Evolutionary conservation across 35 echinoderm and acorn worm species (phyloP), one percentile per base, ranked within the genome.

Genomic region (Apostichopus californicus): DNA sequence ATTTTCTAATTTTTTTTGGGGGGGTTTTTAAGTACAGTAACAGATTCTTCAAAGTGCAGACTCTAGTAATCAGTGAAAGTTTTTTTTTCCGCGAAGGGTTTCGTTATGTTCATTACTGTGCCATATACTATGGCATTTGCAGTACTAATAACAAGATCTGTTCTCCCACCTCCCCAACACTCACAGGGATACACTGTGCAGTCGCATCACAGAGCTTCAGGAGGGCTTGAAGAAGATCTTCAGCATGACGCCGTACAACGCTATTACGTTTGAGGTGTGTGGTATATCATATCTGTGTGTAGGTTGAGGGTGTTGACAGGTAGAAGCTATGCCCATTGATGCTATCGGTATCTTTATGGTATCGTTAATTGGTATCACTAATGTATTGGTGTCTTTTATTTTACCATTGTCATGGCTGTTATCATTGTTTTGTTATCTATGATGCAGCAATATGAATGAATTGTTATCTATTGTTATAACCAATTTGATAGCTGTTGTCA

Each of bases 171-270:
- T 68, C 6, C 18, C 64, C 9, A 13, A 14, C 18, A 1, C 80
- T 55, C 8, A 53, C 34, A 98, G 97, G 95, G 97, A 98, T 59
- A 98, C 95, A 25, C 80, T 98, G 71, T 96, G 94, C 53, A 96
- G 97, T 85, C 83, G 91, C 54, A 93, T 96, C 52, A 94, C 95
- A 59, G 95, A 99, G 66, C 92, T 99, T 13, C 93, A 95, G 13
- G 95, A 96, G 87, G 95, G 95, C 0, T 83, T 99, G 28, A 94
- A 95, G 77, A 95, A 94, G 57, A 96, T 99, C 13, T 99, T 99
- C 56, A 94, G 93, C 83, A 83, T 99, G 89, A 99, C 97, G 70
- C 97, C 95, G 18, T 99, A 99, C 79, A 99, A 99, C 82, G 81
- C 93, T 15, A 93, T 99, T 9, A 96, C 95, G 23, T 99, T 92